Percentiles rank a stretch among this genome's conserved stretches.
These are phyloP conservation scores for Cydia fagiglandana DNA, from an alignment of 1,140 invertebrate genomes.

Conservation along the genomic window DNA sequence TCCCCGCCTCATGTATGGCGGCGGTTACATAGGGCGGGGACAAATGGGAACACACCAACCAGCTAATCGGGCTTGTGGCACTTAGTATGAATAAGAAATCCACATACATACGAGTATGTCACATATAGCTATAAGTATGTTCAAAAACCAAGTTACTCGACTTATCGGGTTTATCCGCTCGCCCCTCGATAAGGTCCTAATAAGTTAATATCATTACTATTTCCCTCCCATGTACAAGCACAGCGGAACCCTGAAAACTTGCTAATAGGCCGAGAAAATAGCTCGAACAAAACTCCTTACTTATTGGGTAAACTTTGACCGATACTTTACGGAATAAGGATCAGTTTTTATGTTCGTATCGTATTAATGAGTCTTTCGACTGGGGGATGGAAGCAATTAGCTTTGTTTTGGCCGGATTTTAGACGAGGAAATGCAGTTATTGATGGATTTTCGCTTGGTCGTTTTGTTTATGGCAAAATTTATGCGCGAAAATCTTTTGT, in stretches of 20 bases:
- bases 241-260: conserved; percentile 7
- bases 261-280: conserved; percentile 17
- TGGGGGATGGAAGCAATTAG: conserved; percentile 20
- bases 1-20: no score
- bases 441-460: neutral
- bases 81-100: no score
- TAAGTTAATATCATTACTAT: neutral
- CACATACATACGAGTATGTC: no score
- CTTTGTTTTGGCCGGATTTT: neutral
- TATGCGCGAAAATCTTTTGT: neutral
- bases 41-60: no score
- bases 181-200: neutral
- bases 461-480: neutral
- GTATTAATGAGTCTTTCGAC: conserved; percentile 18
- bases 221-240: neutral
- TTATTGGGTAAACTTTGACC: conserved; percentile 25
- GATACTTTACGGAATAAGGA: conserved; percentile 28
- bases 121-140: no score
- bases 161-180: no score
- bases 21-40: no score
- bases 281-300: conserved; percentile 3
- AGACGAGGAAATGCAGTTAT: conserved; percentile 21
- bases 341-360: conserved; percentile 23
- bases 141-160: no score
- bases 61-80: no score